phyloP scores from a whole-genome alignment of 2,888 invertebrate species.

The Stenotaenia linearis region DNA sequence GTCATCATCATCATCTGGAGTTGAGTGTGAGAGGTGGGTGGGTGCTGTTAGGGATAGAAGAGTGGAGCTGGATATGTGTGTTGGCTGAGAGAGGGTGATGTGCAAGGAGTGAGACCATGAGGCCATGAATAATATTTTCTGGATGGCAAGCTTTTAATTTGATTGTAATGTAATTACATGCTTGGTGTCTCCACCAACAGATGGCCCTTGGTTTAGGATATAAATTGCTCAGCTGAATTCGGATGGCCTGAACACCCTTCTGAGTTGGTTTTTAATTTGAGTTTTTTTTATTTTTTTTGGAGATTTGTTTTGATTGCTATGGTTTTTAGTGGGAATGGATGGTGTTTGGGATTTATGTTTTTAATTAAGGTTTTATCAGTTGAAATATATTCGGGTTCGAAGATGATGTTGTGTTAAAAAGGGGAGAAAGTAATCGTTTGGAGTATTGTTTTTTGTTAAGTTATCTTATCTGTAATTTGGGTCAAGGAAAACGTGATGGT shows the following conservation, averaged over 20 bases:
- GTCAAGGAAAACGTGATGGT: too few relatives aligned
- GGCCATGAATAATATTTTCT: slow-evolving; percentile 34
- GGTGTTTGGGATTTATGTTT: too few relatives aligned
- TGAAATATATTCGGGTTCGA: too few relatives aligned
- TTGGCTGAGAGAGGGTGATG: not conserved
- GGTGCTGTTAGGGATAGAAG: not conserved
- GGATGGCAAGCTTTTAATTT: slow-evolving; percentile 33
- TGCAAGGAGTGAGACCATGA: slow-evolving; percentile 27
- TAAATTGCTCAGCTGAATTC: not conserved
- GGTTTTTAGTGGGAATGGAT: too few relatives aligned
- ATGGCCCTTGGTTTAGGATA: slow-evolving; percentile 28
- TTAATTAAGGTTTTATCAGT: too few relatives aligned
- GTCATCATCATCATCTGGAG: slow-evolving; percentile 1
- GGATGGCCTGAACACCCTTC: not conserved
- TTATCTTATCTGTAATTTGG: too few relatives aligned
- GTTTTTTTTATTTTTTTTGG: not conserved
- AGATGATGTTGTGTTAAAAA: too few relatives aligned
- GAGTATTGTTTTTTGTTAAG: too few relatives aligned
- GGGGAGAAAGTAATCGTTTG: too few relatives aligned
- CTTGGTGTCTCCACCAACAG: slow-evolving; percentile 29
- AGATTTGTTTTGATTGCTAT: too few relatives aligned
- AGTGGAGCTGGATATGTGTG: not conserved
- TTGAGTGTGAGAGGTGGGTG: not conserved
- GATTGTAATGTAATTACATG: slow-evolving; percentile 34
- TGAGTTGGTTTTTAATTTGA: not conserved